These are phyloP conservation scores for Drosophila ananassae DNA, from an alignment of 1,140 invertebrate genomes.

Conservation along the genomic window DNA sequence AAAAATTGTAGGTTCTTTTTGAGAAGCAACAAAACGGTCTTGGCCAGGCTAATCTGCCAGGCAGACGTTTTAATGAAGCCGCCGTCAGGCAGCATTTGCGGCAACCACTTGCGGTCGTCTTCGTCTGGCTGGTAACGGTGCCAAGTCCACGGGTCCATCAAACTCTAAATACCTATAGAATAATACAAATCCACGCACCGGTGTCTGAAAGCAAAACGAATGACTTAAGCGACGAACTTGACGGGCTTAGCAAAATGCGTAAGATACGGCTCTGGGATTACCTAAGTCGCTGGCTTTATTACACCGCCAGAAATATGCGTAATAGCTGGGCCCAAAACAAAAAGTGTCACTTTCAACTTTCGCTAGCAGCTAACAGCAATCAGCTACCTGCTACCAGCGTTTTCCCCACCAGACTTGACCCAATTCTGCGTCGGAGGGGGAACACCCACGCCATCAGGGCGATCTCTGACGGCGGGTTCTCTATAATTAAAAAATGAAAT, in stretches of 20 bases:
- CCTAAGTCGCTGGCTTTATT: constrained; percentile 15
- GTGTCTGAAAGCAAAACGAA: constrained; percentile 53
- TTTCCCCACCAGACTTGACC: constrained; percentile 50
- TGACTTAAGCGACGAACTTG: constrained; percentile 74
- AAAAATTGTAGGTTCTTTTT: constrained; percentile 11
- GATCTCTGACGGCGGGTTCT: not conserved
- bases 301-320: not conserved
- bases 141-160: constrained; percentile 52
- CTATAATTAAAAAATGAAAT: constrained; percentile 72
- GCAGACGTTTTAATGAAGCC: constrained; percentile 79
- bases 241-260: constrained; percentile 24
- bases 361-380: constrained; percentile 47
- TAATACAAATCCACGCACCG: constrained; percentile 51
- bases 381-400: constrained; percentile 36
- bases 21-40: constrained; percentile 43
- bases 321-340: constrained; percentile 11
- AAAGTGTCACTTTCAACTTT: constrained; percentile 76
- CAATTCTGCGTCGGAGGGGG: constrained; percentile 30
- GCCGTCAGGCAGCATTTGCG: constrained; percentile 58
- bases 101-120: constrained; percentile 27
- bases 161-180: not conserved
- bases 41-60: constrained; percentile 53
- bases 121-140: constrained; percentile 56
- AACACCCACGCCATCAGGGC: constrained; percentile 27
- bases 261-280: constrained; percentile 35